Evolutionary conservation across 2,797 vertebrate species (phyloP).

Genomic region (Artibeus jamaicensis): DNA sequence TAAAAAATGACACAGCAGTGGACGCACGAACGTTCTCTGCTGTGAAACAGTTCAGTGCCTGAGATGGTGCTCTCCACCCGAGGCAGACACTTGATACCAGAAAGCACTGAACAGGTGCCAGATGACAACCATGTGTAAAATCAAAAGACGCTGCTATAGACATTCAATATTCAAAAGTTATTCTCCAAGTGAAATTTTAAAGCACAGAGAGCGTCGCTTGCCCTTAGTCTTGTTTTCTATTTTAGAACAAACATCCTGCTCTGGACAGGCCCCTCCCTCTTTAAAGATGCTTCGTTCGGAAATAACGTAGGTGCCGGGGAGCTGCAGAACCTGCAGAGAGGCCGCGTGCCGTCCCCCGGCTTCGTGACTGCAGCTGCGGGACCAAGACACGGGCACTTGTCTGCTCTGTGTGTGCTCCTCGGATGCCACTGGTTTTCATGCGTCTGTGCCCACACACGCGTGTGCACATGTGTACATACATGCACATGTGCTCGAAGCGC

Average conservation of each 20-base stretch:
- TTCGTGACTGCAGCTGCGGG: too few species aligned
- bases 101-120: background rate
- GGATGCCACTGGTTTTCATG: background rate
- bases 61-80: background rate
- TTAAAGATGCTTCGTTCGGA: too few species aligned
- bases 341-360: too few species aligned
- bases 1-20: background rate
- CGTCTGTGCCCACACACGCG: background rate
- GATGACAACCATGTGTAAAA: background rate
- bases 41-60: background rate
- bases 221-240: background rate
- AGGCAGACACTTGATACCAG: background rate
- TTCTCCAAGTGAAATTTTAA: background rate
- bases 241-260: accelerated
- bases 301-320: too few species aligned
- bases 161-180: background rate
- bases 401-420: background rate
- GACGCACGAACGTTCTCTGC: accelerated
- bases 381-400: background rate
- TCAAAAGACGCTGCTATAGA: background rate
- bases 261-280: too few species aligned
- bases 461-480: too few species aligned
- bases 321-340: background rate
- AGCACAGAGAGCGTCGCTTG: background rate
- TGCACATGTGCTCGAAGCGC: too few species aligned